Percentiles rank a stretch among this genome's conserved stretches.
phyloP scores from a whole-genome alignment of 2,113 vertebrate species.

The Cervus canadensis region DNA sequence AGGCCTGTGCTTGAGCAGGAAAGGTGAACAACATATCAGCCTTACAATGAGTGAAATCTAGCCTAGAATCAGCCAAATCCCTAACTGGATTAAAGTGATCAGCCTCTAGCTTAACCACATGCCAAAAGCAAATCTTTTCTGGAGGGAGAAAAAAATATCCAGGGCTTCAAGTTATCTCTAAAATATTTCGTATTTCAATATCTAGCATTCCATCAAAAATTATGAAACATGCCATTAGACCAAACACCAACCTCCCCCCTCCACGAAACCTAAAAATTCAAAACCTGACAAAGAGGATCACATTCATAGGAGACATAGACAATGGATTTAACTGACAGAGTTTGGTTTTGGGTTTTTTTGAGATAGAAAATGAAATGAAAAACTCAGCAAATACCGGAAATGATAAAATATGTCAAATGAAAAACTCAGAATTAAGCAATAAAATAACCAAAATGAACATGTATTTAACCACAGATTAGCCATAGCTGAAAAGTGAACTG shows the following conservation, averaged over 20 bases:
- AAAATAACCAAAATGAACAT: conserved; percentile 9
- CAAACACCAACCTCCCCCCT: neutral
- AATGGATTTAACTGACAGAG: neutral
- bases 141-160: neutral
- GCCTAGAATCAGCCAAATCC: neutral
- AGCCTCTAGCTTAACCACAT: neutral
- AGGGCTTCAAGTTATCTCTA: neutral
- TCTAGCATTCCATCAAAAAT: conserved; percentile 12
- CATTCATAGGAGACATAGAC: neutral
- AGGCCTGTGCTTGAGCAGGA: neutral
- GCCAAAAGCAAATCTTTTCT: neutral
- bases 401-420: neutral
- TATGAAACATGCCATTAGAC: neutral
- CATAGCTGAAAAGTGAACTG: neutral
- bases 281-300: neutral
- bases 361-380: neutral
- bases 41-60: neutral
- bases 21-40: neutral
- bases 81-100: neutral
- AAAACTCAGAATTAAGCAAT: neutral
- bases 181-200: conserved; percentile 16
- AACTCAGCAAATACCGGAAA: neutral
- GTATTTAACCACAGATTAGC: conserved; percentile 1
- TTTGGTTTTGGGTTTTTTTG: neutral
- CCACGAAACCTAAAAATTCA: neutral